Percentiles rank a stretch among this genome's conserved stretches.
Conservation (phyloP, 2,113 vertebrate genomes). For the Puma concolor region DNA sequence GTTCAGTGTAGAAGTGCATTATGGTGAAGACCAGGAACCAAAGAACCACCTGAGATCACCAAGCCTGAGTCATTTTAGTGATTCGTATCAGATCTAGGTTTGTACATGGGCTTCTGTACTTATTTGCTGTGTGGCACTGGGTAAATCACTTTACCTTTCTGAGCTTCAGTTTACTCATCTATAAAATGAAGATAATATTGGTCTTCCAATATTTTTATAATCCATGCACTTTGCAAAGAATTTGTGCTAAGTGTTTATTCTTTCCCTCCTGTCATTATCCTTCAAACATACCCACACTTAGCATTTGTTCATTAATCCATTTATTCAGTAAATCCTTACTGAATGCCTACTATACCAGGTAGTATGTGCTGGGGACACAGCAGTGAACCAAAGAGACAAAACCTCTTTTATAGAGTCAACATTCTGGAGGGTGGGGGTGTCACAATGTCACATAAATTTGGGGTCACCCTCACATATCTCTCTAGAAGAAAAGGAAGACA, state of each 20-base stretch:
- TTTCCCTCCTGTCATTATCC: not conserved
- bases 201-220: not conserved
- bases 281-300: not conserved
- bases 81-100: not conserved
- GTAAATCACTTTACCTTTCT: not conserved
- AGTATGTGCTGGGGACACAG: not conserved
- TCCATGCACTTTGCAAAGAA: not conserved
- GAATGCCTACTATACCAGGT: not conserved
- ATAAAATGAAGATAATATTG: not conserved
- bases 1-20: not conserved
- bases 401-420: not conserved
- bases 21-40: not conserved
- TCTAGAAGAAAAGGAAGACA: not conserved
- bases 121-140: not conserved
- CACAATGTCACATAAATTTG: not conserved
- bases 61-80: not conserved
- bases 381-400: not conserved
- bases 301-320: not conserved
- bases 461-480: not conserved
- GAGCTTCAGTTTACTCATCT: not conserved
- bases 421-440: not conserved
- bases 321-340: not conserved
- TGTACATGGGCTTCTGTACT: not conserved
- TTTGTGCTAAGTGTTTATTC: not conserved
- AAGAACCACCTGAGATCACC: not conserved